Evolutionary conservation across 2,113 vertebrate species (phyloP).

Genomic region (Haplotaxodon microlepis): DNA sequence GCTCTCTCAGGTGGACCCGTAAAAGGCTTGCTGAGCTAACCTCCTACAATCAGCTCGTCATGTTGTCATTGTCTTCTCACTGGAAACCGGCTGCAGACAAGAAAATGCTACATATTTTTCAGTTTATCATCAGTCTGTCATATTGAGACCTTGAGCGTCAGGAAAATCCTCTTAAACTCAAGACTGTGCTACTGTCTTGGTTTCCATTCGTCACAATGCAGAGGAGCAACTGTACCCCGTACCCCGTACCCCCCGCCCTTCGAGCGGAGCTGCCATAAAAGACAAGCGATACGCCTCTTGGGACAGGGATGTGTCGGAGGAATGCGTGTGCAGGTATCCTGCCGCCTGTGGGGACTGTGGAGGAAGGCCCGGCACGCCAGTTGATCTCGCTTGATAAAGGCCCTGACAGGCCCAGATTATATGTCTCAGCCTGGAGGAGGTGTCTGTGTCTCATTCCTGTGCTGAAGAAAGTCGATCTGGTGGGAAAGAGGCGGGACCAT

Average conservation of each 20-base stretch:
- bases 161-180: constrained; percentile 4
- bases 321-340: constrained; percentile 60
- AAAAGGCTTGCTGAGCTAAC: background rate
- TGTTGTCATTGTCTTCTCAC: background rate
- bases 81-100: background rate
- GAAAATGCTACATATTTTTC: background rate
- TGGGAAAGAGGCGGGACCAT: constrained; percentile 60
- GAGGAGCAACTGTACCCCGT: constrained; percentile 50
- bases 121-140: constrained; percentile 16
- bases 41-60: background rate
- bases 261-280: constrained; percentile 42
- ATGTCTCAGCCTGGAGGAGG: constrained; percentile 66
- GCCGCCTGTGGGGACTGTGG: constrained; percentile 47
- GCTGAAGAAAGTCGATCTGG: constrained; percentile 68
- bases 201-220: constrained; percentile 44
- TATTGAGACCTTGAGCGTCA: background rate
- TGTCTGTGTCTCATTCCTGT: constrained; percentile 58
- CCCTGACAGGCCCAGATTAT: constrained; percentile 67
- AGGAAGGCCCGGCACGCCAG: constrained; percentile 51
- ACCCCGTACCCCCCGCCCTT: background rate
- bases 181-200: constrained; percentile 8
- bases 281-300: constrained; percentile 59
- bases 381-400: constrained; percentile 65
- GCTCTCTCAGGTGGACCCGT: background rate
- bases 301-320: constrained; percentile 58